Conservation (phyloP, 2,888 invertebrate genomes). For the Brachycybe producta region DNA sequence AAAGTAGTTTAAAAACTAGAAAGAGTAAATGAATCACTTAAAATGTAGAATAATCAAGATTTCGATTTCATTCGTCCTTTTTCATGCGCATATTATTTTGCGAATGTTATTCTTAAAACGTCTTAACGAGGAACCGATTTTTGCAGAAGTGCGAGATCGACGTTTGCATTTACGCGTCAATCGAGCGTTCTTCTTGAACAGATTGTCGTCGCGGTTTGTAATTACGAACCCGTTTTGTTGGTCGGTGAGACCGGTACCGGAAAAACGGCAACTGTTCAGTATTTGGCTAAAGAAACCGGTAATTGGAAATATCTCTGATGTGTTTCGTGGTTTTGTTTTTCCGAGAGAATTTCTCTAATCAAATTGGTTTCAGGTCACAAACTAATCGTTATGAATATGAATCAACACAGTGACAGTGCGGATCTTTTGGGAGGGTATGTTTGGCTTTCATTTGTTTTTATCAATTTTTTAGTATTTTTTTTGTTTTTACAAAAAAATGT, state of each 20-base stretch:
- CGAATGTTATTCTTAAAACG: background rate
- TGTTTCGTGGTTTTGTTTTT: background rate
- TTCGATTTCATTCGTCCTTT: background rate
- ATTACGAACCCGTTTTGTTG: constrained; percentile 77
- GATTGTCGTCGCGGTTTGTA: constrained; percentile 66
- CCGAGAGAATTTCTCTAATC: background rate
- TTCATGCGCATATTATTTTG: background rate
- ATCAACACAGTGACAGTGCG: constrained; percentile 93
- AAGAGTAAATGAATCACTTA: no score
- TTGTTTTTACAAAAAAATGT: constrained; percentile 11
- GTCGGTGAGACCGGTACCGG: constrained; percentile 99
- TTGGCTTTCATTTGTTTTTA: constrained; percentile 11
- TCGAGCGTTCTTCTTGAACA: constrained; percentile 72
- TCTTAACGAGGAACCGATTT: background rate
- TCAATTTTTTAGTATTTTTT: constrained; percentile 1
- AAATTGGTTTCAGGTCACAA: constrained; percentile 46
- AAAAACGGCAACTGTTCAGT: constrained; percentile 90
- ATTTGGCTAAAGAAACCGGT: constrained; percentile 64
- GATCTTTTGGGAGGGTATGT: constrained; percentile 82
- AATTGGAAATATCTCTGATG: constrained; percentile 8
- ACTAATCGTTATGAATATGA: constrained; percentile 92
- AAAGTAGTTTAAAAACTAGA: no score
- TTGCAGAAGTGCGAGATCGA: background rate
- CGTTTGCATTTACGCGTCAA: constrained; percentile 62
- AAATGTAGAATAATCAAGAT: no score